phyloP scores from a whole-genome alignment of 2,888 invertebrate species.

The Mythimna pallens region DNA sequence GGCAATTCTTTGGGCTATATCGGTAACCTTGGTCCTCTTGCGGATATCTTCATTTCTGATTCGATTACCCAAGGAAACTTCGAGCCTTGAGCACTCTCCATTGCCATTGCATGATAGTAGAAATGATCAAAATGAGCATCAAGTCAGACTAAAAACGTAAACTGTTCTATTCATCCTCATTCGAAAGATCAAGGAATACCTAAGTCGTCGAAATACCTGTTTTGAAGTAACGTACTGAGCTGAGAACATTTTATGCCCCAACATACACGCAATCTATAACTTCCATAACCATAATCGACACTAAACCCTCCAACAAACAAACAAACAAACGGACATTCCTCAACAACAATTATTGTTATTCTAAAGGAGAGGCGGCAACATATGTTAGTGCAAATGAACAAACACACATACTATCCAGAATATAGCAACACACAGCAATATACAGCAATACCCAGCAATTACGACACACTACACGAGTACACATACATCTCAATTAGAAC shows the following conservation, averaged over 20 bases:
- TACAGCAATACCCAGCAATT: constrained; percentile 32
- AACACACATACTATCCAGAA: constrained; percentile 23
- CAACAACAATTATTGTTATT: constrained; percentile 21
- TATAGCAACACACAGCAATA: constrained; percentile 1
- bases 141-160: too few relatives aligned
- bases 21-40: too few relatives aligned
- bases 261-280: background rate
- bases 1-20: too few relatives aligned
- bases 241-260: too few relatives aligned
- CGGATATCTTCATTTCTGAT: too few relatives aligned
- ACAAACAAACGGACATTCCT: constrained; percentile 11
- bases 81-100: too few relatives aligned
- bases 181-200: too few relatives aligned
- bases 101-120: too few relatives aligned
- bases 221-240: background rate
- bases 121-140: too few relatives aligned
- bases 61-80: too few relatives aligned
- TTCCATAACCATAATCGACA: background rate
- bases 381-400: constrained; percentile 11
- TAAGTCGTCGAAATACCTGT: too few relatives aligned
- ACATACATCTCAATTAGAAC: constrained; percentile 54
- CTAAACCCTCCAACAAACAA: background rate
- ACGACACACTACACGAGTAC: constrained; percentile 33
- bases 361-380: constrained; percentile 13
- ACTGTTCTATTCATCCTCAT: too few relatives aligned